Percentiles rank a stretch among this genome's conserved stretches.
phyloP scores from a whole-genome alignment of 2,113 vertebrate species.

The Forbesichthys papilliferus region DNA sequence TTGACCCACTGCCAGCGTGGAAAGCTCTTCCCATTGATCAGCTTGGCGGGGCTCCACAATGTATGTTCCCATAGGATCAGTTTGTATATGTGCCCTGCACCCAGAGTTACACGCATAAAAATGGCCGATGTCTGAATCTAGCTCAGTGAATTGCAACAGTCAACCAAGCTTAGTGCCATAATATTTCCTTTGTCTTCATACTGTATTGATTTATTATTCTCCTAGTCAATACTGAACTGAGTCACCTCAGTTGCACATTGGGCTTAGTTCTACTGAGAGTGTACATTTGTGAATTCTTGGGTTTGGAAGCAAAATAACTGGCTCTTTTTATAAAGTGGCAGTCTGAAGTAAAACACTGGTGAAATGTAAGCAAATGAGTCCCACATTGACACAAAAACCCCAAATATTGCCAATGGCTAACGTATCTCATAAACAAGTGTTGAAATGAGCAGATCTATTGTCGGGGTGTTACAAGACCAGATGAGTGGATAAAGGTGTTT shows the following conservation, averaged over 20 bases:
- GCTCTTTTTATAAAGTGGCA: slow-evolving; percentile 49
- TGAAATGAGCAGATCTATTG: slow-evolving; percentile 31
- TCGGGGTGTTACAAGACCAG: slow-evolving; percentile 58
- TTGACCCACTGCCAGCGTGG: slow-evolving; percentile 47
- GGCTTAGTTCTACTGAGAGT: slow-evolving; percentile 25
- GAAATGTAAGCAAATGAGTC: slow-evolving; percentile 49
- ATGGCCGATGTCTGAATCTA: slow-evolving; percentile 32
- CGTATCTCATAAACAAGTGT: slow-evolving; percentile 37
- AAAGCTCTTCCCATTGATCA: slow-evolving; percentile 37
- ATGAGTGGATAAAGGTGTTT: slow-evolving; percentile 54
- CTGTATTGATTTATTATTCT: not conserved
- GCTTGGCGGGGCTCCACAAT: slow-evolving; percentile 21
- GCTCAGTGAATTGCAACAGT: slow-evolving; percentile 14
- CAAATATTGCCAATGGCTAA: slow-evolving; percentile 35
- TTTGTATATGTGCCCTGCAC: slow-evolving; percentile 26
- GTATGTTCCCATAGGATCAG: slow-evolving; percentile 42
- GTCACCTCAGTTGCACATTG: slow-evolving; percentile 16
- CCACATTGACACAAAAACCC: slow-evolving; percentile 36
- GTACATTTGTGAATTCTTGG: slow-evolving; percentile 48
- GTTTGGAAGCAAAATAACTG: slow-evolving; percentile 53
- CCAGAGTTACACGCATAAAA: slow-evolving; percentile 26
- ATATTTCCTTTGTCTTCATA: slow-evolving; percentile 15
- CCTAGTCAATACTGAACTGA: slow-evolving; percentile 10
- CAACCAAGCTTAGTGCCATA: slow-evolving; percentile 4
- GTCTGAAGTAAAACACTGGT: slow-evolving; percentile 8